Evolutionary conservation across 2,797 vertebrate species (phyloP).

Genomic region (Atherinosoma microstoma): DNA sequence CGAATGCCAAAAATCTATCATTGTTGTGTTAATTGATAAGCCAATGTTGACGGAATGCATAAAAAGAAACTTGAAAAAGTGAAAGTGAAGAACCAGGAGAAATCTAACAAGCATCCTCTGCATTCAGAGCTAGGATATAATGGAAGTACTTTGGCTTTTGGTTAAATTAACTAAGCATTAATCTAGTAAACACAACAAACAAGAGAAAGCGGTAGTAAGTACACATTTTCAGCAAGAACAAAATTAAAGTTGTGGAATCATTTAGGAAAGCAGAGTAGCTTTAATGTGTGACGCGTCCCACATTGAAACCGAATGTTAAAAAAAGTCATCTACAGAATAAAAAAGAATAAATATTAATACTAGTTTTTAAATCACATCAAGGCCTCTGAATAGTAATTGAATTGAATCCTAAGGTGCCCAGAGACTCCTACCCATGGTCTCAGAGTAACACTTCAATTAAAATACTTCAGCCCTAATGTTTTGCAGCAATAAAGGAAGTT

Average conservation of each 20-base stretch:
- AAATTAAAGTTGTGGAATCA: not conserved
- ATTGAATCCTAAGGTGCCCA: not conserved
- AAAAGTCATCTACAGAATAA: too few relatives aligned
- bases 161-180: too few relatives aligned
- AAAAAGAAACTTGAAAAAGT: too few relatives aligned
- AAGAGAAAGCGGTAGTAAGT: too few relatives aligned
- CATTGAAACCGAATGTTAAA: too few relatives aligned
- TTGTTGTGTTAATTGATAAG: not conserved
- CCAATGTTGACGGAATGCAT: too few relatives aligned
- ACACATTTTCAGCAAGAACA: not conserved
- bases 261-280: not conserved
- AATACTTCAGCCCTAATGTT: not conserved
- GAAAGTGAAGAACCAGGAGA: too few relatives aligned
- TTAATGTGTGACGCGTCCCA: not conserved
- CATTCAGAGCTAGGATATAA: not conserved
- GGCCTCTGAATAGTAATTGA: not conserved
- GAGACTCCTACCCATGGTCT: not conserved
- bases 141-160: not conserved
- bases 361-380: not conserved
- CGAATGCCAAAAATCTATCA: not conserved
- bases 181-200: too few relatives aligned
- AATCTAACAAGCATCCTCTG: not conserved
- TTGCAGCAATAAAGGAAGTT: not conserved
- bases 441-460: not conserved
- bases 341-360: not conserved